Base-by-base conservation (phyloP, 2,888 invertebrate species). In the Gymnosoma rotundatum region DNA sequence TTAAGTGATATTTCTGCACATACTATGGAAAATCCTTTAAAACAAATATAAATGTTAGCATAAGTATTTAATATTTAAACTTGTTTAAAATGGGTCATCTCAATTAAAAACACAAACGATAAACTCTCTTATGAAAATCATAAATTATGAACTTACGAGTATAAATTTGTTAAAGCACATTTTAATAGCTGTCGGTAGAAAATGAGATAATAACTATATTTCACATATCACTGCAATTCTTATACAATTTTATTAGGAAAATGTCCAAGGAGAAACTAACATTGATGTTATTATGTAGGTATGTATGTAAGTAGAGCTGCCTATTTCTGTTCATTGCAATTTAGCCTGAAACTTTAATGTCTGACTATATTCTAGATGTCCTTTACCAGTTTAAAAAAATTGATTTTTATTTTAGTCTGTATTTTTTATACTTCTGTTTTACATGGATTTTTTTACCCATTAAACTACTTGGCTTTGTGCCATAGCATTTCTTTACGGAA, bases 401-500 rank as follows among this genome's bases (percentile, higher is more conserved):
- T 89, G 90, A 89, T 89, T 90, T 89, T 87, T 85, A 80, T 88
- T 88, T 89, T 86, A 84, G 32, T 86, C 88, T 86, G 87, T 70
- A 20, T 70, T 48, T 66, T 32, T 50, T 25, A 4, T 1, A 36
- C n/a, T 20, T 87, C 70, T 45, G 2, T 58, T 52, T 38, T 48
- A 54, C 42, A 63, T 54, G 73, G 38, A 38, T 78, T 69, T 70
- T 75, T 60, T 25, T 25, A n/a, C n/a, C 38, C 58, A 63, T 69
- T 52, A 64, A 79, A 79, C 79, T 52, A 74, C 6, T 78, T 78
- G 73, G 83, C 73, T 50, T 12, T 38, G 48, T 78, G 83, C 78
- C 83, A 79, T 12, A 16, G 21, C 8, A n/a, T 45, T 63, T 66
- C 72, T 80, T 60, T 61, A 18, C 42, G 42, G 20, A 54, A n/a